Percentiles rank a stretch among this genome's conserved stretches.
Conservation (phyloP, 2,113 vertebrate species). For the Ciconia boyciana region DNA sequence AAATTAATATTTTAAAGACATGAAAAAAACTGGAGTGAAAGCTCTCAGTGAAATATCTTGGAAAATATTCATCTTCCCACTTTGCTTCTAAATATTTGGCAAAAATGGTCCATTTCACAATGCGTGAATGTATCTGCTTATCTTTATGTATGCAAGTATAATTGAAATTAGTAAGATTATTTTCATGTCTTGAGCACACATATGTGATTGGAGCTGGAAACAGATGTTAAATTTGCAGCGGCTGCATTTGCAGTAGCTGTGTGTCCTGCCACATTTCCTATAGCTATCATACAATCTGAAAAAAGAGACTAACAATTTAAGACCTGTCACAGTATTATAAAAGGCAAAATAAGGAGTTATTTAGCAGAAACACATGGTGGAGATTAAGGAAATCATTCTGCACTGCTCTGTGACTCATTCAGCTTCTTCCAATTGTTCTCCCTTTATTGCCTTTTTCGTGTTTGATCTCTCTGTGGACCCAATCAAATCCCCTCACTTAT, state of each 20-base stretch:
- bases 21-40: neutral
- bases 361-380: slow-evolving; percentile 16
- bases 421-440: neutral
- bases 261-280: neutral
- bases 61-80: neutral
- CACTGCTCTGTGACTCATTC: neutral
- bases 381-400: slow-evolving; percentile 20
- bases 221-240: neutral
- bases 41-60: neutral
- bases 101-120: neutral
- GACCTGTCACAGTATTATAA: neutral
- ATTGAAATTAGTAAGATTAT: neutral
- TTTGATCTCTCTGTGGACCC: slow-evolving; percentile 5
- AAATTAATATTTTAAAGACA: neutral
- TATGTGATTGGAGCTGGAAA: neutral
- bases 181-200: neutral
- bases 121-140: neutral
- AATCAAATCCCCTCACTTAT: neutral
- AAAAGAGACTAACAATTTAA: neutral
- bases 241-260: neutral
- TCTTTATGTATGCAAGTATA: neutral
- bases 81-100: neutral
- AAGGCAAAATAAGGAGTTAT: slow-evolving; percentile 32
- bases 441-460: neutral
- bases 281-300: neutral